Evolutionary conservation across 2,113 vertebrate species (phyloP).

Genomic region (Euleptes europaea): DNA sequence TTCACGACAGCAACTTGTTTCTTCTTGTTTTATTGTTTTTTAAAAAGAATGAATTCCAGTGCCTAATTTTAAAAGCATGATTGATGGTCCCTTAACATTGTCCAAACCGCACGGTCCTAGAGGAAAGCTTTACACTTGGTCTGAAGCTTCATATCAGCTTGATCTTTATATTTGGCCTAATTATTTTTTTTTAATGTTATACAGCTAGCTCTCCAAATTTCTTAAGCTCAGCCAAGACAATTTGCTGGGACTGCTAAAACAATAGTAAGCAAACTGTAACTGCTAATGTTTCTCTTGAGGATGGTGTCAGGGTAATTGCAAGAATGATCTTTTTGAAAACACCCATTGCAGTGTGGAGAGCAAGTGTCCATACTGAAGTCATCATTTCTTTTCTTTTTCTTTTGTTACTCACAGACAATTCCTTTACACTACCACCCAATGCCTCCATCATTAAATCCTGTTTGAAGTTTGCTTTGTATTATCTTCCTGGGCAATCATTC

Average conservation of each 20-base stretch:
- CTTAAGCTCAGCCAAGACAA: conserved; percentile 43
- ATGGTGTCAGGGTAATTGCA: conserved; percentile 25
- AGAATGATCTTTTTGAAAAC: conserved; percentile 29
- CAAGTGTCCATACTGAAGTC: conserved; percentile 6
- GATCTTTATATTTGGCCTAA: conserved; percentile 44
- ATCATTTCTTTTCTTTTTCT: accelerated
- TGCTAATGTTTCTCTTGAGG: conserved; percentile 35
- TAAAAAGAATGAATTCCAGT: not conserved
- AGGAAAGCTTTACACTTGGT: conserved; percentile 38
- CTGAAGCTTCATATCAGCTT: conserved; percentile 27
- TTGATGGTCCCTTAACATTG: not conserved
- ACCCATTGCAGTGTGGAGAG: not conserved
- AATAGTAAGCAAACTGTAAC: conserved; percentile 9
- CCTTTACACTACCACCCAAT: conserved; percentile 23
- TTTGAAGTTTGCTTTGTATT: conserved; percentile 70
- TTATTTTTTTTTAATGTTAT: conserved; percentile 49
- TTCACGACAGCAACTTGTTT: not conserved
- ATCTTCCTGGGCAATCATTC: conserved; percentile 70
- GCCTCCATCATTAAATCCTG: conserved; percentile 41
- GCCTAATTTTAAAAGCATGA: conserved; percentile 23
- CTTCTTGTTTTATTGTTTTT: not conserved
- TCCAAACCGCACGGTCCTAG: conserved; percentile 44
- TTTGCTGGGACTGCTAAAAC: conserved; percentile 1
- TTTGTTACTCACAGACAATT: conserved; percentile 16
- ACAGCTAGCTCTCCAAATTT: conserved; percentile 39